Conservation (phyloP, 2,888 invertebrate genomes). For the Euphydryas editha region DNA sequence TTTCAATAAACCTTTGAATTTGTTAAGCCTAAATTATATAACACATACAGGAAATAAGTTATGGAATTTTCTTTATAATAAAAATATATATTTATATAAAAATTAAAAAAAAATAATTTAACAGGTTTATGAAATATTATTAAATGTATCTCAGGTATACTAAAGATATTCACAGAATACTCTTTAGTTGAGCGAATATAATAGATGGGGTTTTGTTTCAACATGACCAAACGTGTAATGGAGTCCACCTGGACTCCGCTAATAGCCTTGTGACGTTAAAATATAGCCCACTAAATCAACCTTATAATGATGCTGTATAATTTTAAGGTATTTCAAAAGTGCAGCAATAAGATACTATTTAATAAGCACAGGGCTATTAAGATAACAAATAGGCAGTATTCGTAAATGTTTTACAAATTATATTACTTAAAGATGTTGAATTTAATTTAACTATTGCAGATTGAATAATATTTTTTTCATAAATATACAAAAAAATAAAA, state of each 20-base stretch:
- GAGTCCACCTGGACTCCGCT: slow-evolving; percentile 22
- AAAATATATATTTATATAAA: no score
- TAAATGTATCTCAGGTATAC: neutral
- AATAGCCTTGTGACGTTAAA: slow-evolving; percentile 23
- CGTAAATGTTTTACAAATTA: neutral
- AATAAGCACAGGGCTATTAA: neutral
- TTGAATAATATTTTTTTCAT: no score
- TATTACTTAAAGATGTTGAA: no score
- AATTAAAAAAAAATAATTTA: no score
- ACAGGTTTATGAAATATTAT: neutral
- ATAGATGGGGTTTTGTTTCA: slow-evolving; percentile 14
- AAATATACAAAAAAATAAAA: no score
- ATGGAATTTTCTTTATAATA: no score
- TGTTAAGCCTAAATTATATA: no score
- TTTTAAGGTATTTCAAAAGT: slow-evolving; percentile 5
- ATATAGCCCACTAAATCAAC: slow-evolving; percentile 26
- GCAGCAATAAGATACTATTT: neutral
- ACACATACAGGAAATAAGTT: no score
- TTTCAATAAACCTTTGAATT: no score
- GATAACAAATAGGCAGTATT: neutral
- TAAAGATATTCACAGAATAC: neutral
- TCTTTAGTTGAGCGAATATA: slow-evolving; percentile 1
- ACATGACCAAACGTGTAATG: slow-evolving; percentile 23
- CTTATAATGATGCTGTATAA: slow-evolving; percentile 6
- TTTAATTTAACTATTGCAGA: no score